phyloP scores from a whole-genome alignment of 2,113 vertebrate genomes.

The Catagonus wagneri region DNA sequence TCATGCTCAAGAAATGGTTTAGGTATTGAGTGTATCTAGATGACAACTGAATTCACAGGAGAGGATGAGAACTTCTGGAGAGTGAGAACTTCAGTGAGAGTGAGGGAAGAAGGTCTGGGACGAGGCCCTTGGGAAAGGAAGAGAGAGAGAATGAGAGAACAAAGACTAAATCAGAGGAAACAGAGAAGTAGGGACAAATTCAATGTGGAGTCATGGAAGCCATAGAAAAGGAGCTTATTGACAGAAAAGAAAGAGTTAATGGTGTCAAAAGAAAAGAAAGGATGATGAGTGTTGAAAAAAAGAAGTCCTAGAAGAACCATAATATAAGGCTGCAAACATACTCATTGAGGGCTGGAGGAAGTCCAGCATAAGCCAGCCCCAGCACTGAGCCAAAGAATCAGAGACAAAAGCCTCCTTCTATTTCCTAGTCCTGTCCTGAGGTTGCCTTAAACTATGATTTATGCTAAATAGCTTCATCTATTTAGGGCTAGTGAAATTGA shows the following conservation, averaged over 20 bases:
- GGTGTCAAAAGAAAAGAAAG: constrained; percentile 25
- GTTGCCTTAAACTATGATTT: constrained; percentile 25
- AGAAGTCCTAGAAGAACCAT: neutral
- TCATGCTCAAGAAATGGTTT: neutral
- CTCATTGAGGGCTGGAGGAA: constrained; percentile 16
- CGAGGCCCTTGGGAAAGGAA: neutral
- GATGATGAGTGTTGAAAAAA: neutral
- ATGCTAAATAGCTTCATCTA: constrained; percentile 50
- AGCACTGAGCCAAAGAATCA: neutral
- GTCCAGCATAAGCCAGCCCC: neutral
- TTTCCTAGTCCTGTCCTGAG: neutral
- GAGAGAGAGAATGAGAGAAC: neutral
- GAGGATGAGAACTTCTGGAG: neutral
- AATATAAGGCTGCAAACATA: neutral
- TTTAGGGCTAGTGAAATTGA: constrained; percentile 20
- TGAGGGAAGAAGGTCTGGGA: neutral
- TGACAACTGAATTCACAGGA: neutral
- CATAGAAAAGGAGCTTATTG: neutral
- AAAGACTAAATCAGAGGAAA: neutral
- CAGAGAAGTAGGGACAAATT: neutral
- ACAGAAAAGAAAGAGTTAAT: neutral
- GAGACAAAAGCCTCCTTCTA: constrained; percentile 52
- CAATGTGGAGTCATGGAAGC: neutral
- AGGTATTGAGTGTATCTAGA: neutral
- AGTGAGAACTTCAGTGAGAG: neutral